Percentiles rank a stretch among this genome's conserved stretches.
Conservation (phyloP, 1,140 invertebrate species). For the Cotesia chilonis region DNA sequence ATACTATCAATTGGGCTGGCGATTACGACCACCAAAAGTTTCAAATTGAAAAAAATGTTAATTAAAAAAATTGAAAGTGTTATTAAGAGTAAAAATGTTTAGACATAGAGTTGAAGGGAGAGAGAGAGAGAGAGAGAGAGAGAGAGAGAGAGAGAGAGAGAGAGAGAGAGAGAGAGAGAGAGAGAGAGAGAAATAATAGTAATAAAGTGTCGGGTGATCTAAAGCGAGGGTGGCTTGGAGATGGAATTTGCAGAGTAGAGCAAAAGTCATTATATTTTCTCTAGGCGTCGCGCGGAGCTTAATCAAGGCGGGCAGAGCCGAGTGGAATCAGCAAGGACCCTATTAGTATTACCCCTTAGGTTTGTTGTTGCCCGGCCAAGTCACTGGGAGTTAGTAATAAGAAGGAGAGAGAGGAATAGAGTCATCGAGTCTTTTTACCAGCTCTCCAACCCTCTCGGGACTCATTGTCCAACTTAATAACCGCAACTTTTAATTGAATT, state of each 20-base stretch:
- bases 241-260: conserved; percentile 61
- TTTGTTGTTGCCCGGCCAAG: conserved; percentile 38
- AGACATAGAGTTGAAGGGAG: no score
- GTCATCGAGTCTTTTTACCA: conserved; percentile 13
- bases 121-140: no score
- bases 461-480: conserved; percentile 66
- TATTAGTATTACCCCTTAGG: conserved; percentile 20
- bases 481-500: conserved; percentile 67
- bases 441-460: conserved; percentile 47
- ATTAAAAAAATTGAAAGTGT: no score
- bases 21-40: conserved; percentile 32
- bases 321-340: conserved; percentile 65
- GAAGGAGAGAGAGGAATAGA: not conserved
- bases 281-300: conserved; percentile 63
- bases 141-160: no score
- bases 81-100: no score
- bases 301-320: conserved; percentile 63
- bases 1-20: conserved; percentile 47
- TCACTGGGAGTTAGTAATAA: conserved; percentile 36
- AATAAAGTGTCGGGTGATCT: no score
- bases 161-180: no score
- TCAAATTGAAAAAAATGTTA: no score
- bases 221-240: conserved; percentile 37
- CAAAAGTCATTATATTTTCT: conserved; percentile 66
- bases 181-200: no score